These are phyloP conservation scores for Papilio polytes DNA, from an alignment of 1,140 invertebrate species.

Conservation along the genomic window DNA sequence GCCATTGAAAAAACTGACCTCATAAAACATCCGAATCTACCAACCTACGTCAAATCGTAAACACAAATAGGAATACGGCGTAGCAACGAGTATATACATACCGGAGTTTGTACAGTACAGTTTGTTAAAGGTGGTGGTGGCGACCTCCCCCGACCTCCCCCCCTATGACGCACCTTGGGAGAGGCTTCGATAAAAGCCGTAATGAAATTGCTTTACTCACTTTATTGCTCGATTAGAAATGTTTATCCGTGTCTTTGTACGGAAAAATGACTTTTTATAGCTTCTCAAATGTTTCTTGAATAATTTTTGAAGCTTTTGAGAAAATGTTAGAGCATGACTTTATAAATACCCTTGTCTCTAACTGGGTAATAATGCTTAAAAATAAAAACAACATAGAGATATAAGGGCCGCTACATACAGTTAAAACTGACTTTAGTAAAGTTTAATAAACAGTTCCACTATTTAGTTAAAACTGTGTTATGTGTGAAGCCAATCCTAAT, in stretches of 20 bases:
- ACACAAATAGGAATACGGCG: conserved; percentile 19
- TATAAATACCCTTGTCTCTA: too few species aligned
- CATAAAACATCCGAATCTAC: conserved; percentile 7
- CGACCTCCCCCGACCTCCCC: neutral
- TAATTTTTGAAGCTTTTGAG: neutral
- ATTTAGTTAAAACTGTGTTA: too few species aligned
- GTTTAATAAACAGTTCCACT: too few species aligned
- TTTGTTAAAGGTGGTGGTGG: conserved; percentile 23
- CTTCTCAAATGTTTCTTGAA: neutral
- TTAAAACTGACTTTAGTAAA: too few species aligned
- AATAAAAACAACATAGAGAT: too few species aligned
- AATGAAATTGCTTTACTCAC: conserved; percentile 31
- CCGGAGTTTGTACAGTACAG: neutral
- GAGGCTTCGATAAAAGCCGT: conserved; percentile 4
- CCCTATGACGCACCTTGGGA: conserved; percentile 30
- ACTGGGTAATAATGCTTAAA: too few species aligned
- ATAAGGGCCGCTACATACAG: too few species aligned
- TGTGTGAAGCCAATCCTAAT: neutral
- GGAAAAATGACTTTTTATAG: neutral
- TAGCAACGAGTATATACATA: neutral
- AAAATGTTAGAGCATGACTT: too few species aligned
- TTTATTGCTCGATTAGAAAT: conserved; percentile 9
- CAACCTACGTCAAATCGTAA: conserved; percentile 31
- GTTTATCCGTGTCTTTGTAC: conserved; percentile 8
- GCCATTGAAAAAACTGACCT: conserved; percentile 3